Evolutionary conservation across 92 coral and sea anemone species (phyloP).

Genomic region (Epizoanthus fatuus): DNA sequence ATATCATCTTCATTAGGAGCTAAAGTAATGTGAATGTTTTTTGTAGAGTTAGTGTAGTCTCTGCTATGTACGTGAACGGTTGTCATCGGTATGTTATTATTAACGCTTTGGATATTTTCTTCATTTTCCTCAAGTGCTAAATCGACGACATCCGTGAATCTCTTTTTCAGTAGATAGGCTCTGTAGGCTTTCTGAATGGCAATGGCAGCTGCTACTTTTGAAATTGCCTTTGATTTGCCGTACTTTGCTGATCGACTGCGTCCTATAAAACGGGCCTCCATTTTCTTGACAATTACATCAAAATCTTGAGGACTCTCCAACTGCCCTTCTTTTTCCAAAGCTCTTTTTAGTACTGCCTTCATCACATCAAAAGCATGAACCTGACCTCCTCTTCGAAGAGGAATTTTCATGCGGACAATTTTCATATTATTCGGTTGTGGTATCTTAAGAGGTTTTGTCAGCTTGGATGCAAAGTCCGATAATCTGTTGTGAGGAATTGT

Average conservation of each 20-base stretch:
- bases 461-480: constrained; percentile 82
- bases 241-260: constrained; percentile 7
- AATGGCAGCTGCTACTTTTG: constrained; percentile 14
- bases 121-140: neutral
- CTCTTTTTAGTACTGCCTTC: constrained; percentile 81
- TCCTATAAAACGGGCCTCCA: constrained; percentile 80
- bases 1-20: no score
- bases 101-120: neutral
- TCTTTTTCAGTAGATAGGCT: constrained; percentile 5
- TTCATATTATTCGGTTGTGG: constrained; percentile 81
- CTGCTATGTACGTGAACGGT: neutral
- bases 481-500: constrained; percentile 76
- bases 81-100: constrained; percentile 7
- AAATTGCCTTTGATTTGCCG: constrained; percentile 16
- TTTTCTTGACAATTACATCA: constrained; percentile 76
- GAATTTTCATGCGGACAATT: constrained; percentile 78
- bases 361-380: constrained; percentile 94
- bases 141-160: constrained; percentile 26
- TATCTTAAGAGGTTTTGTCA: constrained; percentile 84
- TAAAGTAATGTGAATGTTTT: no score
- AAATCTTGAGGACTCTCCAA: constrained; percentile 90
- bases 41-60: neutral
- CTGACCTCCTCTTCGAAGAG: constrained; percentile 85
- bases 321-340: constrained; percentile 75
- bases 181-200: constrained; percentile 31